A percentile compares a stretch with the other conserved stretches of the same genome.
Conservation (phyloP, 2,113 vertebrate species). For the Mesocricetus auratus region DNA sequence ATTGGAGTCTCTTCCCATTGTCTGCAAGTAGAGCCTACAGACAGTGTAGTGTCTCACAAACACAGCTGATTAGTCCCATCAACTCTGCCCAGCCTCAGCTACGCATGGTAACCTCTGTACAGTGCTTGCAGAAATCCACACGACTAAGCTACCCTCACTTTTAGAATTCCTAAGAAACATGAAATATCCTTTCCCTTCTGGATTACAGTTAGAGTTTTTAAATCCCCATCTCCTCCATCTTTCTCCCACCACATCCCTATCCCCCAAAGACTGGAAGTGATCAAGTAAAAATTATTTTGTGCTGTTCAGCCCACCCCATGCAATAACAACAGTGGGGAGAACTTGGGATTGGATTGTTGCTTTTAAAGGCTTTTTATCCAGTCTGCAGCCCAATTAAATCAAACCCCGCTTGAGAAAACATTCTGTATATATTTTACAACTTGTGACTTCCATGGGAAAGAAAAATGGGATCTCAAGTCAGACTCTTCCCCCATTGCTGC, state of each 20-base stretch:
- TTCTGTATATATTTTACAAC: not conserved
- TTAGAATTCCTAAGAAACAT: not conserved
- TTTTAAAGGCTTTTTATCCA: not conserved
- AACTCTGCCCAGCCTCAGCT: not conserved
- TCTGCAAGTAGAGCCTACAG: not conserved
- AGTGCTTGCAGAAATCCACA: not conserved
- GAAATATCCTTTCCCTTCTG: constrained; percentile 9
- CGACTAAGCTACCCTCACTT: not conserved
- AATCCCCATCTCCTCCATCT: not conserved
- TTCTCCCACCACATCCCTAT: no score
- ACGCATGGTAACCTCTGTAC: not conserved
- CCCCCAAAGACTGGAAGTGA: not conserved
- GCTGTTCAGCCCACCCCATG: not conserved
- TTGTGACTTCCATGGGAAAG: not conserved
- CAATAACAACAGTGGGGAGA: not conserved
- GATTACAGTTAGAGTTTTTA: not conserved
- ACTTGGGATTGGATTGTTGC: not conserved
- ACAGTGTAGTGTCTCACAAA: fast-evolving
- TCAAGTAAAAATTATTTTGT: not conserved
- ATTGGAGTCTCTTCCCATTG: not conserved
- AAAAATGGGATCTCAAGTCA: not conserved
- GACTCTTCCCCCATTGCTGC: not conserved
- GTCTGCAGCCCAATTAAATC: not conserved
- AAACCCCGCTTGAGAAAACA: not conserved
- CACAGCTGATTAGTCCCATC: not conserved